Base-by-base conservation (phyloP, 2,888 invertebrate species). In the Ophioninae sp. region DNA sequence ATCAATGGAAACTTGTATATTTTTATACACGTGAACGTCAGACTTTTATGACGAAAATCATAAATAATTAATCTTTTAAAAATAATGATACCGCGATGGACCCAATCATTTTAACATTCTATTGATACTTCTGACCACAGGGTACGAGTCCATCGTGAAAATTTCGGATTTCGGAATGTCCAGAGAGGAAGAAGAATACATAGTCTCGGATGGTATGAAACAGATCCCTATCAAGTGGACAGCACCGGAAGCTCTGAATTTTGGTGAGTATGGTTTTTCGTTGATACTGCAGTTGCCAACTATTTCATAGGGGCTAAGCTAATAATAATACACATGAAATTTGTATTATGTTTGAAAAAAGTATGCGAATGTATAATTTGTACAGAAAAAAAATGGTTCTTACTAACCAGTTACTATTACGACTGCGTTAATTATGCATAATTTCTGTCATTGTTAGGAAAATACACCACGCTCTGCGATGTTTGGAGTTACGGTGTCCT, bases 141-240 rank as follows among this genome's bases (percentile, higher is more conserved):
- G 96, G 84, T 96, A 96, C 90, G 96, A 97, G 88, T 96, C 97
- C 89, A 96, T 95, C 77, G 98, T 99, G 6, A 99, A 99, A 94
- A 99, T 99, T 90, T 98, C 99, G 0, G 99, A 99, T 94, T 99
- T 99, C 94, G 99, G 99, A 86, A 99, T 99, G 99, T 99, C 98
- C 0, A 94, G 99, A 41, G 98, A 99, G 93, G 99, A 99, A 91
- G 98, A 98, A 92, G 98, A 98, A 92, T 99, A 99, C 89, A 98
- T 97, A 84, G 99, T 99, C 62, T 98, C 98, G 3, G 98, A 98
- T 88, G 99, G 99, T 56, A 98, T 99, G 97, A 99, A 99, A 93
- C 98, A 99, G 94, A 99, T 99, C 88, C 99, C 99, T 0, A 98
- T 99, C 84, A 99, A 99, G 93, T 99, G 99, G 99, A 99, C 99